Percentiles rank a stretch among this genome's conserved stretches.
These are phyloP conservation scores for Pseudorasbora parva DNA, from an alignment of 2,113 vertebrate species.

Conservation along the genomic window DNA sequence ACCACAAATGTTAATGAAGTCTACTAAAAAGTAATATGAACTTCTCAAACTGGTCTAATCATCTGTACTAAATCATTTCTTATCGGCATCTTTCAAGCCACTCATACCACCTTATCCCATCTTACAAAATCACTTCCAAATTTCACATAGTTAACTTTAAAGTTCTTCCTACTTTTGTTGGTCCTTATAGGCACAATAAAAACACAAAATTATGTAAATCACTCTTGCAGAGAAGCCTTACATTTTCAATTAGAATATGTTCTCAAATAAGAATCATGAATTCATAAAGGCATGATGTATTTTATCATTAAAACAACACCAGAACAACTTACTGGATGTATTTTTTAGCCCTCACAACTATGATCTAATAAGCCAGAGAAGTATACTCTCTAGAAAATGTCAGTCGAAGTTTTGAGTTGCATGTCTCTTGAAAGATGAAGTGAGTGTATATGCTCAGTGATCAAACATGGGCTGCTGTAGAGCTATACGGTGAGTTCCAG, in stretches of 20 bases:
- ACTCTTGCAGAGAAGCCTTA: neutral
- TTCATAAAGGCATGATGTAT: neutral
- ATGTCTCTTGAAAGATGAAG: slow-evolving; percentile 26
- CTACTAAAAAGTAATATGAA: slow-evolving; percentile 34
- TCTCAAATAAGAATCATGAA: neutral
- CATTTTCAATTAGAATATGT: neutral
- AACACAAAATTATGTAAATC: neutral
- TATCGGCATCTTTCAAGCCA: neutral
- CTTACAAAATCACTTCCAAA: neutral
- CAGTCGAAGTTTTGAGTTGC: slow-evolving; percentile 8
- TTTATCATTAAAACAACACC: neutral
- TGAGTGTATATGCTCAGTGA: slow-evolving; percentile 16
- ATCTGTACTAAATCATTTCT: slow-evolving; percentile 19
- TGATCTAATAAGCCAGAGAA: slow-evolving; percentile 1
- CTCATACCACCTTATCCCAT: neutral
- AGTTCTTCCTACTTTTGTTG: neutral
- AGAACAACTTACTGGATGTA: neutral
- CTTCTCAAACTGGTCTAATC: slow-evolving; percentile 37
- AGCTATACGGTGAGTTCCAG: slow-evolving; percentile 32
- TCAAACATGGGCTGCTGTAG: slow-evolving; percentile 50
- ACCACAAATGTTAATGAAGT: slow-evolving; percentile 55
- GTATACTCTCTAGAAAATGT: neutral
- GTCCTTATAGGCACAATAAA: neutral
- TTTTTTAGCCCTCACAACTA: neutral
- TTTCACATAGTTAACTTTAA: neutral